Conservation (phyloP, 2,113 vertebrate species). For the Suricata suricatta region DNA sequence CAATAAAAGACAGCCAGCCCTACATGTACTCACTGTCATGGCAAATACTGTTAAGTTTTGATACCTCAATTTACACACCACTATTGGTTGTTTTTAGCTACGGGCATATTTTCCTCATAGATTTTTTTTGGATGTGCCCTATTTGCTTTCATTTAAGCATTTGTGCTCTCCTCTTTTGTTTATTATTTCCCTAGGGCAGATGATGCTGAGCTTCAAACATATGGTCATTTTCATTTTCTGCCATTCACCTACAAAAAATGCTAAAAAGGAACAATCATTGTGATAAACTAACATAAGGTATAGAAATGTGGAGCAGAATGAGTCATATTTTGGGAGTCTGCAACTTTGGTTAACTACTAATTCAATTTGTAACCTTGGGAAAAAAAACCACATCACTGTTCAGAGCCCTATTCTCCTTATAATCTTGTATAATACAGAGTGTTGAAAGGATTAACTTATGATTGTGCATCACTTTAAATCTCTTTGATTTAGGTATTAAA, state of each 20-base stretch:
- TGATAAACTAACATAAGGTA: conserved; percentile 62
- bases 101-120: not conserved
- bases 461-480: conserved; percentile 4
- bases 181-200: conserved; percentile 52
- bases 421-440: conserved; percentile 19
- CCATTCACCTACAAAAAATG: conserved; percentile 26
- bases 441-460: conserved; percentile 49
- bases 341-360: not conserved
- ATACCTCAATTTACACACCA: not conserved
- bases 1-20: not conserved
- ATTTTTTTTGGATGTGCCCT: not conserved
- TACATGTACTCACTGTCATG: not conserved
- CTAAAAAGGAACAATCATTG: not conserved
- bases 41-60: not conserved
- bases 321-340: conserved; percentile 67
- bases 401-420: not conserved
- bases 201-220: conserved; percentile 53
- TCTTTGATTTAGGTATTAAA: conserved; percentile 45
- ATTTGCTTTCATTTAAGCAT: conserved; percentile 12
- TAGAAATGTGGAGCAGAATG: conserved; percentile 44
- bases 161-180: conserved; percentile 4
- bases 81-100: conserved; percentile 15
- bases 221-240: conserved; percentile 65
- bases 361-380: conserved; percentile 50
- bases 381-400: not conserved